These are phyloP conservation scores for Phaethornis superciliosus DNA, from an alignment of 2,113 vertebrate genomes.

Conservation along the genomic window DNA sequence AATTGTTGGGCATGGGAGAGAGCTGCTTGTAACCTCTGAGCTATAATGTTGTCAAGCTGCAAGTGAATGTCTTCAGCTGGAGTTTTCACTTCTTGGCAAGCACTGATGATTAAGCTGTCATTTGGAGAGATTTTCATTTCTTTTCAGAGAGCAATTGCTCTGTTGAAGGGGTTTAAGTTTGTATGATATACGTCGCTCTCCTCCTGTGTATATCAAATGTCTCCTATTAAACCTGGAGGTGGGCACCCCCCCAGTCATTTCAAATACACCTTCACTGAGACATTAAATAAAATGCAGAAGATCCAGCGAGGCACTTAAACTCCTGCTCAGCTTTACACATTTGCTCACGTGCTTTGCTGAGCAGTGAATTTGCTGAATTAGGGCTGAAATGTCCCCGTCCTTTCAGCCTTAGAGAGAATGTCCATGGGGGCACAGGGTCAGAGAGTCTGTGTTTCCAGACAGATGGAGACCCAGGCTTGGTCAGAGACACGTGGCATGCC, in stretches of 20 bases:
- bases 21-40: neutral
- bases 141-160: constrained; percentile 11
- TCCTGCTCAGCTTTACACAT: neutral
- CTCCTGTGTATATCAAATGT: neutral
- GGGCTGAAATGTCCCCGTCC: neutral
- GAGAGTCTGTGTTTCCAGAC: neutral
- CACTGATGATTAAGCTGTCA: neutral
- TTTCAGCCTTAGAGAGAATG: neutral
- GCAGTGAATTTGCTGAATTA: neutral
- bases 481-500: neutral
- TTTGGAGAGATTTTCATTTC: neutral
- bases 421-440: neutral
- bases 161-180: neutral
- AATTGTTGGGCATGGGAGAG: neutral
- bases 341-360: neutral
- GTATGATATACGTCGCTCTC: neutral
- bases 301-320: neutral
- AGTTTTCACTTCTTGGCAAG: neutral
- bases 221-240: constrained; percentile 8
- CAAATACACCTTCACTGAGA: neutral
- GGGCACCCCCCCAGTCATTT: neutral
- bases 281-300: neutral
- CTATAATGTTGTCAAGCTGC: neutral
- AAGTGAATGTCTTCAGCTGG: neutral
- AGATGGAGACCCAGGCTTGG: neutral